Conservation (phyloP, 2,888 invertebrate genomes). For the Dione vanillae region DNA sequence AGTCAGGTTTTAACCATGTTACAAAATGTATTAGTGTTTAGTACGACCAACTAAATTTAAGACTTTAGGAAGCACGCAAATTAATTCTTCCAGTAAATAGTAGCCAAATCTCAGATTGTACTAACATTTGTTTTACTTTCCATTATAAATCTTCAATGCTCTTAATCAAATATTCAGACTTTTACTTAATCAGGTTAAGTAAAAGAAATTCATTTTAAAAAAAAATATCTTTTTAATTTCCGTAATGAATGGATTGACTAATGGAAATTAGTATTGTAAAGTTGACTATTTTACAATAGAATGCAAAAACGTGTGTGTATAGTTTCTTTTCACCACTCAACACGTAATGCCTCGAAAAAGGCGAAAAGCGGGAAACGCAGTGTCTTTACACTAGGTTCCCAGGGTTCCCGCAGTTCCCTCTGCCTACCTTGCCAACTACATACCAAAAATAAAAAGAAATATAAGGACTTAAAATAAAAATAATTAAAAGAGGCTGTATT, state of each 20-base stretch:
- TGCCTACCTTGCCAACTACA: too few species aligned
- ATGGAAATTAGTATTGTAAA: background rate
- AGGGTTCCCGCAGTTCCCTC: too few species aligned
- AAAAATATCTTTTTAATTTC: background rate
- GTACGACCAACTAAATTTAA: background rate
- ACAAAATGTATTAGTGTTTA: constrained; percentile 3
- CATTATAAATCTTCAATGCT: constrained; percentile 1
- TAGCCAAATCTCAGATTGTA: too few species aligned
- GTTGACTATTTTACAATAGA: background rate
- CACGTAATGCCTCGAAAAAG: too few species aligned
- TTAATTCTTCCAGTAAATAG: background rate
- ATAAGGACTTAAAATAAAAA: background rate
- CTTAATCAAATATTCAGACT: constrained; percentile 2
- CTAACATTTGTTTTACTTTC: background rate
- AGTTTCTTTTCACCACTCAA: too few species aligned
- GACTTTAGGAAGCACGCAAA: background rate
- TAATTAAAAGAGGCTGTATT: background rate
- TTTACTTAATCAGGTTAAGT: constrained; percentile 6
- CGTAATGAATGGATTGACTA: background rate
- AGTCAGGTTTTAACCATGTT: background rate
- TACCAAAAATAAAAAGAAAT: background rate
- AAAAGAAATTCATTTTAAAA: constrained; percentile 7
- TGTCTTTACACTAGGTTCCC: too few species aligned
- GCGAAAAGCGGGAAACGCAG: too few species aligned
- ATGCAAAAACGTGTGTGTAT: too few species aligned